These are phyloP conservation scores for Nematopogon swammerdamellus DNA, from an alignment of 2,888 invertebrate genomes.

Conservation along the genomic window DNA sequence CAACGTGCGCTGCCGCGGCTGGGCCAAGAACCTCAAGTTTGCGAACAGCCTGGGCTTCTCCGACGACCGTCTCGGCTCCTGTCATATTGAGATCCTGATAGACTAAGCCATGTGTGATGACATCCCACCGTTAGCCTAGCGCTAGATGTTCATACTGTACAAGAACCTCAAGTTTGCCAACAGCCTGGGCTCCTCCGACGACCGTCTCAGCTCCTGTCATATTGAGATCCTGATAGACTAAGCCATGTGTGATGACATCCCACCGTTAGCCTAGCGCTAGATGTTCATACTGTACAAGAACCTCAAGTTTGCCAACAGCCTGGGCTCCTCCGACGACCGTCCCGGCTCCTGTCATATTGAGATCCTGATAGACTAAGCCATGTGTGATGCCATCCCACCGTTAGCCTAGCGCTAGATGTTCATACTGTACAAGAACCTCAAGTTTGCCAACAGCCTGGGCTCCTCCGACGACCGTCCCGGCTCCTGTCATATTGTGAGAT, in stretches of 20 bases:
- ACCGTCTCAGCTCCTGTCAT: constrained; percentile 41
- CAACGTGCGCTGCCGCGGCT: constrained; percentile 66
- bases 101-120: too few species aligned
- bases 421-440: constrained; percentile 60
- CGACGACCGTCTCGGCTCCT: constrained; percentile 39
- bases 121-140: too few species aligned
- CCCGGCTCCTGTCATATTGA: constrained; percentile 43
- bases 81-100: constrained; percentile 46
- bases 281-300: too few species aligned
- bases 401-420: too few species aligned
- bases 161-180: constrained; percentile 57
- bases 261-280: too few species aligned
- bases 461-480: constrained; percentile 29
- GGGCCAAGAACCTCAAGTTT: constrained; percentile 65
- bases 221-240: constrained; percentile 48
- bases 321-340: constrained; percentile 27
- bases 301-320: constrained; percentile 47
- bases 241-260: too few species aligned
- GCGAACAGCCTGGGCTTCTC: constrained; percentile 27
- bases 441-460: constrained; percentile 41
- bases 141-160: too few species aligned
- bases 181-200: constrained; percentile 27
- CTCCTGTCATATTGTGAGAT: constrained; percentile 44
- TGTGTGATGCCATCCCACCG: too few species aligned
- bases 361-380: constrained; percentile 50